Evolutionary conservation across 92 coral and sea anemone genomes (phyloP), one percentile per base, ranked within the genome.

Genomic region (Hydrozoanthus gracilis): DNA sequence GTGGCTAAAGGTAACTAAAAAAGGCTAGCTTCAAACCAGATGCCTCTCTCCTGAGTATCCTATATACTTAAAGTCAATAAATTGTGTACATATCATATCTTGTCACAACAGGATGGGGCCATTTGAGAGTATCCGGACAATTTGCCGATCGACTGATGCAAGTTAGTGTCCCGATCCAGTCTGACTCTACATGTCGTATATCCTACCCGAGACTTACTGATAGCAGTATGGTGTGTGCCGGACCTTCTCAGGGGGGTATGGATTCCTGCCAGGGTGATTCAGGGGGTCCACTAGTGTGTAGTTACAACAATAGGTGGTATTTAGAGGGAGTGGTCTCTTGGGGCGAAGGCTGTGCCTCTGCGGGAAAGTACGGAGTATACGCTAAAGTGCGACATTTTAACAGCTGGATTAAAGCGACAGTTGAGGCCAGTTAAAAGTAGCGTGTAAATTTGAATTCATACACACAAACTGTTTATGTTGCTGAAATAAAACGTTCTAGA

Each of bases 271-370:
- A 73, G 16, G 78, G 78, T 15, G 64, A 58, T 58, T 58, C 64
- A 58, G 64, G 64, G 14, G 64, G 64, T 39, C 76, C 76, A 0
- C 10, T 73, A 48, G 56, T 73, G 78, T 73, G 78, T 73, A 73
- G 55, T n/a, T 73, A 73, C 27, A 49, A n/a, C 49, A 50, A 73
- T 11, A 73, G 44, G 10, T 73, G 78, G 78, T 73, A 73, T 44
- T 58, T 73, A 11, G 78, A 73, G 27, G 78, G 78, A 44, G 78
- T 73, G 60, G 78, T 73, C 39, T 73, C 78, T n/a, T 73, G 78
- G 60, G 78, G 78, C 16, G 11, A 49, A 35, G 56, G 60, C 44
- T 73, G 78, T 73, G 78, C 61, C 35, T 4, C 60, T 1, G 56
- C 78, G 4, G 60, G 78, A 11, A 73, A 73, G 27, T 73, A 14